phyloP scores from a whole-genome alignment of 2,888 invertebrate species.

The Chromoteleia sp. region DNA sequence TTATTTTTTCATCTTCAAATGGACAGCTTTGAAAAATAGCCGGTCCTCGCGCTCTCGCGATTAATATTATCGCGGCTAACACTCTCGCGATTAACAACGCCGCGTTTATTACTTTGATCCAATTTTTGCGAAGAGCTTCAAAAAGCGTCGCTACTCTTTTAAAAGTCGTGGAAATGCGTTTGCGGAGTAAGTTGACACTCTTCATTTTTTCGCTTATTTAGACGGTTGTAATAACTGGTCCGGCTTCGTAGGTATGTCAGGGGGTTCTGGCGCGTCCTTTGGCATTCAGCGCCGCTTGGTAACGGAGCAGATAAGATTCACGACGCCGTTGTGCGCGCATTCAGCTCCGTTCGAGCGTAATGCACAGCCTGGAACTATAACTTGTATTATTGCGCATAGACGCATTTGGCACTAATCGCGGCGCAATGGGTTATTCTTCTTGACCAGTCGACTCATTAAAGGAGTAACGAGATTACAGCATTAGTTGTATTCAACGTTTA shows the following conservation, averaged over 20 bases:
- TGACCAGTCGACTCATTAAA: slow-evolving; percentile 27
- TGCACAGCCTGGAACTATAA: slow-evolving; percentile 35
- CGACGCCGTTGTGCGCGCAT: slow-evolving; percentile 41
- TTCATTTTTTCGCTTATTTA: slow-evolving; percentile 36
- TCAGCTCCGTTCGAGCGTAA: slow-evolving; percentile 52
- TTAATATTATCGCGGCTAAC: no score
- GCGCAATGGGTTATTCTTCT: slow-evolving; percentile 32
- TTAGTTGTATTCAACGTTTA: slow-evolving; percentile 20
- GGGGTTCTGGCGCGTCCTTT: slow-evolving; percentile 28
- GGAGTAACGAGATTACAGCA: slow-evolving; percentile 24
- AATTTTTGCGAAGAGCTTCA: no score
- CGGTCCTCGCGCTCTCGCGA: no score
- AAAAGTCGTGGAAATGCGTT: slow-evolving; percentile 25
- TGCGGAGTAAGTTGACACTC: slow-evolving; percentile 34
- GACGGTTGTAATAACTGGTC: slow-evolving; percentile 37
- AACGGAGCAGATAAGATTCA: slow-evolving; percentile 65
- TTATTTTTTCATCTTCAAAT: no score
- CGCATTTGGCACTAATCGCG: slow-evolving; percentile 45
- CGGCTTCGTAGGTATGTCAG: slow-evolving; percentile 20
- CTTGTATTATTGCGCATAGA: slow-evolving; percentile 43
- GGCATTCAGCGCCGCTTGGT: slow-evolving; percentile 49
- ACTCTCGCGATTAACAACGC: no score
- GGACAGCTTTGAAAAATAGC: no score
- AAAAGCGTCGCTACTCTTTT: no score
- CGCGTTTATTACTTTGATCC: no score